Conservation (phyloP, 2,888 invertebrate genomes). For the Agonopterix alstromeriana region DNA sequence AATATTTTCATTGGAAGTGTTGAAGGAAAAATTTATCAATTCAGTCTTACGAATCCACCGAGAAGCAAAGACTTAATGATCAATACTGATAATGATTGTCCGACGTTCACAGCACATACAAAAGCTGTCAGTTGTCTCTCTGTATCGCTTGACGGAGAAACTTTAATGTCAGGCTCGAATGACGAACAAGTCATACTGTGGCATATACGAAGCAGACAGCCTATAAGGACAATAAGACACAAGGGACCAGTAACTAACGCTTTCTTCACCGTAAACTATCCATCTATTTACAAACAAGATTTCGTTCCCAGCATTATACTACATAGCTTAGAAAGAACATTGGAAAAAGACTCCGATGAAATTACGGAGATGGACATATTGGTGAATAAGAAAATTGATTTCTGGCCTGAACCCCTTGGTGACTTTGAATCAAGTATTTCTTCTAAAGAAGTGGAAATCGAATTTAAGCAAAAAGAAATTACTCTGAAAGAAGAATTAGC, state of each 20-base stretch:
- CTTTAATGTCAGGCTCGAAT: conserved; percentile 85
- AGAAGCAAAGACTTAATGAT: conserved; percentile 81
- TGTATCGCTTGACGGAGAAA: conserved; percentile 82
- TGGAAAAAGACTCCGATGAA: conserved; percentile 71
- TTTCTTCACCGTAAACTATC: conserved; percentile 77
- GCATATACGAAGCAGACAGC: conserved; percentile 87
- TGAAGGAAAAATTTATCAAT: conserved; percentile 83
- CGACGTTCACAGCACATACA: conserved; percentile 81
- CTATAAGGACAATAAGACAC: conserved; percentile 81
- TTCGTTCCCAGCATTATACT: conserved; percentile 75
- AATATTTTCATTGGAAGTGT: conserved; percentile 84
- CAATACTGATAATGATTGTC: conserved; percentile 63
- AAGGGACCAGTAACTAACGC: conserved; percentile 87
- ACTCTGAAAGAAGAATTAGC: conserved; percentile 67
- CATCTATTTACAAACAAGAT: conserved; percentile 77
- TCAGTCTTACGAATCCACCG: conserved; percentile 81
- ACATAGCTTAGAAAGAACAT: conserved; percentile 79
- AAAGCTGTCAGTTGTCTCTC: conserved; percentile 83
- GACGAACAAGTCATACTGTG: conserved; percentile 87
- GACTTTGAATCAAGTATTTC: conserved; percentile 19
- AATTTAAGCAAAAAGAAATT: conserved; percentile 36
- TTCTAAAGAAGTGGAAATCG: conserved; percentile 30
- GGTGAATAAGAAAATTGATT: conserved; percentile 47
- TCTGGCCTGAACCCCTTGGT: conserved; percentile 45
- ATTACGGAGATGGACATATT: conserved; percentile 60